A percentile compares a stretch with the other conserved stretches of the same genome.
phyloP scores from a whole-genome alignment of 2,113 vertebrate species.

The Aptenodytes patagonicus region DNA sequence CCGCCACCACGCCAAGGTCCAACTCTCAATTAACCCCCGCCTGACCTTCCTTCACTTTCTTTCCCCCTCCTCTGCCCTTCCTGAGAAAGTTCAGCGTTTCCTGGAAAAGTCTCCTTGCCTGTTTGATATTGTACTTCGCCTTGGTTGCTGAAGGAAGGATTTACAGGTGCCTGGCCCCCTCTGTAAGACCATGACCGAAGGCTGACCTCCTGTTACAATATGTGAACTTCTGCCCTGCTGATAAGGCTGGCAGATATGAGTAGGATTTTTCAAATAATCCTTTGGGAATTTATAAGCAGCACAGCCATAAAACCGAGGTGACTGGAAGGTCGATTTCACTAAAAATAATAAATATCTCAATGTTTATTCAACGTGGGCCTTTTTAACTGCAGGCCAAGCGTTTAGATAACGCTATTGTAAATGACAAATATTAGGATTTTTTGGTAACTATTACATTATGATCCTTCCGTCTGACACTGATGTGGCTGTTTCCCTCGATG shows the following conservation, averaged over 20 bases:
- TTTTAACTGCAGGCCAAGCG: constrained; percentile 76
- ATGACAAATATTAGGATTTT: constrained; percentile 77
- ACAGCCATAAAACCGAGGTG: constrained; percentile 78
- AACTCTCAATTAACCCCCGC: constrained; percentile 69
- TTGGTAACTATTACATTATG: constrained; percentile 71
- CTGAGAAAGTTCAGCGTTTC: constrained; percentile 82
- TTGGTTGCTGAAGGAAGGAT: constrained; percentile 75
- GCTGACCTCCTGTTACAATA: constrained; percentile 78
- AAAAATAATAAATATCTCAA: constrained; percentile 81
- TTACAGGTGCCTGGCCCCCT: constrained; percentile 81
- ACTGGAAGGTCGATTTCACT: constrained; percentile 79
- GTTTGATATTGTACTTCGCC: constrained; percentile 76
- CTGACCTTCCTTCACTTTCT: constrained; percentile 76
- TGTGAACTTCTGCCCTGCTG: constrained; percentile 79
- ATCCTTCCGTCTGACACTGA: constrained; percentile 72
- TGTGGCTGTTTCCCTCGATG: constrained; percentile 49
- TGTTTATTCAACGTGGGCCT: constrained; percentile 80
- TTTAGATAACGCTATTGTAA: constrained; percentile 75
- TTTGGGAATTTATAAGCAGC: constrained; percentile 80
- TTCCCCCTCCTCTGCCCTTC: constrained; percentile 78
- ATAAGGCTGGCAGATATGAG: constrained; percentile 81
- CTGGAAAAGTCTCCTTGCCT: constrained; percentile 73
- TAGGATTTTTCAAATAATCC: constrained; percentile 78
- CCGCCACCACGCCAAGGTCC: constrained; percentile 58
- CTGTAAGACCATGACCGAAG: constrained; percentile 79